Evolutionary conservation across 1,140 invertebrate genomes (phyloP), one percentile per base, ranked within the genome.

Genomic region (Plodia interpunctella): DNA sequence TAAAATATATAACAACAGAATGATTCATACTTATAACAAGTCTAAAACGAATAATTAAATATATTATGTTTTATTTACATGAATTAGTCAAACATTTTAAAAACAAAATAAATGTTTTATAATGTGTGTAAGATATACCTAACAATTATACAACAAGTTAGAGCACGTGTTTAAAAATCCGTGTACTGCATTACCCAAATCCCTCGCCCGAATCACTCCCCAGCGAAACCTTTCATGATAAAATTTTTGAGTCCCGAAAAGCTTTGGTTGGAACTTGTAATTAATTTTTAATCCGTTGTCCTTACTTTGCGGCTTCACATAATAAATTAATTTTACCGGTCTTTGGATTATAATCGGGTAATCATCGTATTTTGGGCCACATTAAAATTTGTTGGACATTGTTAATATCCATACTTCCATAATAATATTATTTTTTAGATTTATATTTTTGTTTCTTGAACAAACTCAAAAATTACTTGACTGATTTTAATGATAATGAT

Each of bases 201-300:
- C 38, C 38, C 38, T 15, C n/a, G 11, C 13, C 38, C 10, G 38
- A 44, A 44, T 25, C 25, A 10, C 11, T 25, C 13, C 8, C 51
- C 9, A 53, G 21, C 20, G 17, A 18, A 25, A 20, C 19, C 10
- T 53, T 53, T 53, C 19, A 20, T 50, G 62, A 63, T 60, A 71
- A 75, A 74, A 58, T 71, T 78, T 78, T 74, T 66, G 57, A 57
- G 54, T 63, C 60, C 62, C 70, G 54, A 59, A 75, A 74, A 72
- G 66, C 69, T 61, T 62, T 70, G 65, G 72, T 66, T 55, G 52
- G 60, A 79, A 75, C 68, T 66, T 74, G 69, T 83, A 79, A 83
- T 81, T 83, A 83, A 81, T 81, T 80, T 83, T 80, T 78, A 83
- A 83, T 83, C 80, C 78, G 62, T 72, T 75, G 76, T 78, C 70